Base-by-base conservation (phyloP, 2,797 vertebrate species). In the Dendrocincla tyrannina region DNA sequence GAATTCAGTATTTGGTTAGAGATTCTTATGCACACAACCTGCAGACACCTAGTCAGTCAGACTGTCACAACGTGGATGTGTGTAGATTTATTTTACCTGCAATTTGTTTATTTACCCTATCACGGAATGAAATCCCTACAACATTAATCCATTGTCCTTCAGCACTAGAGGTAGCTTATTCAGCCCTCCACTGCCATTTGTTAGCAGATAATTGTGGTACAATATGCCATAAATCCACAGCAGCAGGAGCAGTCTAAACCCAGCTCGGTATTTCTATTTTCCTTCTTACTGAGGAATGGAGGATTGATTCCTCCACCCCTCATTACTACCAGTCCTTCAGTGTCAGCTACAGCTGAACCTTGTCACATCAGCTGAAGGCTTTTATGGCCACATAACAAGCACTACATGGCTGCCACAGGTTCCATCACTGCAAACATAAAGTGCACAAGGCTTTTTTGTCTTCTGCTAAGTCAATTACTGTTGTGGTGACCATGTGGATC, bases 1-100 rank as follows among this genome's bases (percentile, higher is more conserved):
- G 85, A 93, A 95, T 97, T 91, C 76, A 63, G 27, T 94, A 91
- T 95, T 97, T 96, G 87, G 78, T 60, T 85, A 92, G 81, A 93
- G 79, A 86, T 94, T 89, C 79, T 93, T 91, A 81, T 19, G 50
- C 91, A 90, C 56, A 93, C 88, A 84, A 78, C 67, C 82, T 63
- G 59, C 73, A 73, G 75, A 63, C 83, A 81, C 47, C 58, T 46
- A 12, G 33, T 85, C 78, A 89, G 85, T 75, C 73, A 77, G 53
- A 86, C 30, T 80, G 76, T 88, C 64, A 72, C 91, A 44, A 44
- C 60, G 17, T 0, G 1, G 42, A 37, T 64, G 42, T 18, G 42
- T 44, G 72, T 17, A 75, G 58, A 39, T 78, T 89, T 96, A 73
- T 88, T 91, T 93, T 76, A 79, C 66, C 73, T 63, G 47, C 59